phyloP scores from a whole-genome alignment of 1,140 invertebrate genomes.

The Temnothorax longispinosus region DNA sequence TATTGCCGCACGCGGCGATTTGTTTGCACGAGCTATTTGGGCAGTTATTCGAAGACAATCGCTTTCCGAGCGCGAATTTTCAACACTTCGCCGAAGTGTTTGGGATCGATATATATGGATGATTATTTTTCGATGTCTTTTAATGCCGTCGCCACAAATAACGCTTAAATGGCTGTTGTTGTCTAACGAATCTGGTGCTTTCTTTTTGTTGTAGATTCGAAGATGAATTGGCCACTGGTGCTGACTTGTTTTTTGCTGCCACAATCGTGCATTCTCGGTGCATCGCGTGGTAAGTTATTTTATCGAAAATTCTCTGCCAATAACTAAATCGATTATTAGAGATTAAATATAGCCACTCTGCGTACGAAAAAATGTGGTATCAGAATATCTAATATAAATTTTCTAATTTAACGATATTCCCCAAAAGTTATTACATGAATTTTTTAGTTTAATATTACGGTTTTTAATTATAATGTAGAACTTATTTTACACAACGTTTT shows the following conservation, averaged over 20 bases:
- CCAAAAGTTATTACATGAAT: not conserved
- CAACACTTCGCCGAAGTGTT: not conserved
- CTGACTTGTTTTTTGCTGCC: slow-evolving; percentile 79
- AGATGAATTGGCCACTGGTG: slow-evolving; percentile 82
- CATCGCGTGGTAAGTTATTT: slow-evolving; percentile 77
- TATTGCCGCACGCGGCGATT: slow-evolving; percentile 8
- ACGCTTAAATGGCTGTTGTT: not conserved
- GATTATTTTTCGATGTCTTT: slow-evolving; percentile 12
- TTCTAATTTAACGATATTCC: not conserved
- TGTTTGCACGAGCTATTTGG: slow-evolving; percentile 34
- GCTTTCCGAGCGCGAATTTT: not conserved
- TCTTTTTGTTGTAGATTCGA: slow-evolving; percentile 78
- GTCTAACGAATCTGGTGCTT: slow-evolving; percentile 14
- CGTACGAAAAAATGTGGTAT: not conserved
- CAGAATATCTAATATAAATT: not conserved
- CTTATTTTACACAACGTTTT: not conserved
- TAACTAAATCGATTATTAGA: slow-evolving; percentile 1
- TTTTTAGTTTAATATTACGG: not conserved
- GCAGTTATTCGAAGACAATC: slow-evolving; percentile 27
- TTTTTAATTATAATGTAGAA: not conserved
- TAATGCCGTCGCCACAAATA: not conserved
- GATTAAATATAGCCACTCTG: not conserved
- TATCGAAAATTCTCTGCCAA: slow-evolving; percentile 30
- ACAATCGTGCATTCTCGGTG: slow-evolving; percentile 78
- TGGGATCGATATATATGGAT: not conserved